Evolutionary conservation across 2,888 invertebrate genomes (phyloP), one percentile per base, ranked within the genome.

Genomic region (Cataglyphis albicans): DNA sequence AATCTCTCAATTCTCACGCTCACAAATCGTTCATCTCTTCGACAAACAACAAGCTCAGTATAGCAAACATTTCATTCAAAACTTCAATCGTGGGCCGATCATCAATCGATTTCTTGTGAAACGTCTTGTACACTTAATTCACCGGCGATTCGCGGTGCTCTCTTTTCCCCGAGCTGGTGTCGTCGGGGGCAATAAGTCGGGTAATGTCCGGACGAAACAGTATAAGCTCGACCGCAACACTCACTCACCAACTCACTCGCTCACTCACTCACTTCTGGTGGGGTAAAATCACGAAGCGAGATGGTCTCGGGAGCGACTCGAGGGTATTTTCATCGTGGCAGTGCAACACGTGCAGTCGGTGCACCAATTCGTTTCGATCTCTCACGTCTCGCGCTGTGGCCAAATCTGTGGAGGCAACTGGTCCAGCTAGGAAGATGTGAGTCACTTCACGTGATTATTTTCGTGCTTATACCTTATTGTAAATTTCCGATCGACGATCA

Each of bases 271-370:
- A 89, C 85, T 90, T 81, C 80, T 87, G 91, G 91, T 91, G 91
- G 93, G 92, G 92, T 89, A 89, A 92, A 74, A 86, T 89, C 89
- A 91, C 89, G 88, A 87, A 72, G 89, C 86, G 89, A 32, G 88
- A 91, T 86, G 88, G 88, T 91, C 90, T 90, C 84, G 87, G 88
- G 81, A 90, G 82, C 89, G 91, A 90, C 90, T 92, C 90, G 92
- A 91, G 93, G 91, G 88, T 93, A 93, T 93, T 93, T 93, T 93
- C 93, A 93, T 93, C 93, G 89, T 91, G 85, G 88, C 92, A 93
- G 93, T 93, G 91, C 88, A 91, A 92, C 93, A 93, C 92, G 93
- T 93, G 93, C 92, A 91, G 86, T 88, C 85, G 83, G 91, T 90
- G 88, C 89, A 88, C 91, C 90, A 89, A 70, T 81, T 72, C 65